These are phyloP conservation scores for Calameuta pallipes DNA, from an alignment of 2,888 invertebrate species.

Conservation along the genomic window DNA sequence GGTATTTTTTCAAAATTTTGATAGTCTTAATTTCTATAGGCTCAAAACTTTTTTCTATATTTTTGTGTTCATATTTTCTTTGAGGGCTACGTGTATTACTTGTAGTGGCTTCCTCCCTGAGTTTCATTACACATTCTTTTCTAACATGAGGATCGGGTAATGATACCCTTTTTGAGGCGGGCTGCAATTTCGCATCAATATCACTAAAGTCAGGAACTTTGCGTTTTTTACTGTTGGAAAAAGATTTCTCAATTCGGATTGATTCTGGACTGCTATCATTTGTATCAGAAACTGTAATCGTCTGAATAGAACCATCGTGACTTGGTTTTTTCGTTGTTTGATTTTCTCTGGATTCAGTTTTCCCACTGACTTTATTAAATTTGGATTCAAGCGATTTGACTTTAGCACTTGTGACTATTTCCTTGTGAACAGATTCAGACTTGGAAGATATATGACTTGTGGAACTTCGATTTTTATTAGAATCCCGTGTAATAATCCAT, in stretches of 20 bases:
- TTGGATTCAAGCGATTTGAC: neutral
- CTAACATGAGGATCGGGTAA: neutral
- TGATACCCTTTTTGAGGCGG: neutral
- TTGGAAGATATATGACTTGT: neutral
- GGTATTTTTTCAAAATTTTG: conserved; percentile 48
- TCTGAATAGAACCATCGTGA: neutral
- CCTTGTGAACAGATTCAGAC: neutral
- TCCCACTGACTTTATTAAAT: neutral
- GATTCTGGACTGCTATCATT: neutral
- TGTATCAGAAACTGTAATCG: neutral
- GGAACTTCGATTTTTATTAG: neutral
- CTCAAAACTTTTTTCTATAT: conserved; percentile 10
- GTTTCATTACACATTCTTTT: neutral
- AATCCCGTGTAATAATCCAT: neutral
- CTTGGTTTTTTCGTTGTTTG: neutral
- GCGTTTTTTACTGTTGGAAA: neutral
- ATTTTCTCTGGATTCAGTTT: neutral
- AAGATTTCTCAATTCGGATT: neutral
- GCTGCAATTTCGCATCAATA: neutral
- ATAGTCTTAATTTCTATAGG: conserved; percentile 31
- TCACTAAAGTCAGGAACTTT: neutral
- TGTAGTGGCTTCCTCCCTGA: neutral
- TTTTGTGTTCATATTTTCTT: conserved; percentile 2
- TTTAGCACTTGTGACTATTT: neutral
- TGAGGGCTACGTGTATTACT: neutral